Percentiles rank a stretch among this genome's conserved stretches.
Conservation (phyloP, 2,797 vertebrate genomes). For the Distichodus sexfasciatus region DNA sequence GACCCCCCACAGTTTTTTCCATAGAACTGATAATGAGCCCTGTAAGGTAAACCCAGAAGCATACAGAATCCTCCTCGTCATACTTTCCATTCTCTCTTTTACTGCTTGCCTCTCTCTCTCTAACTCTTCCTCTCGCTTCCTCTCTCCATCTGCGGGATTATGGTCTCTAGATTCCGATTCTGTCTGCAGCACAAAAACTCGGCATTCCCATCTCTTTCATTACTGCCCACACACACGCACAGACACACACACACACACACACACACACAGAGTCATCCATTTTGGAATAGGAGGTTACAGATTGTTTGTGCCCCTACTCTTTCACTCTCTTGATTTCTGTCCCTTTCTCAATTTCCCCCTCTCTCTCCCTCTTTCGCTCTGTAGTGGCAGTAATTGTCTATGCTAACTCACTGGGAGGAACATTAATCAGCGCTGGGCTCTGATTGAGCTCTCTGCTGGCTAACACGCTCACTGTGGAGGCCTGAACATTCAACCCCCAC, state of each 20-base stretch:
- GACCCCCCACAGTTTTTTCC: neutral
- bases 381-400: constrained; percentile 55
- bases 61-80: neutral
- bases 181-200: neutral
- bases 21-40: neutral
- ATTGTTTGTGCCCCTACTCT: neutral
- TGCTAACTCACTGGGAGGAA: constrained; percentile 60
- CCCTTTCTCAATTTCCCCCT: neutral
- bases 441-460: constrained; percentile 7
- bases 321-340: neutral
- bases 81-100: neutral
- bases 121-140: neutral
- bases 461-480: constrained; percentile 48
- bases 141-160: neutral
- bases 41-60: neutral
- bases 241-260: neutral
- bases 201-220: neutral
- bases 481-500: constrained; percentile 48
- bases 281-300: neutral
- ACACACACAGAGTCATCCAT: neutral
- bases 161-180: neutral
- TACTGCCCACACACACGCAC: neutral
- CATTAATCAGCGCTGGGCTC: constrained; percentile 51
- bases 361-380: neutral
- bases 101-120: neutral